A percentile compares a stretch with the other conserved stretches of the same genome.
phyloP scores from a whole-genome alignment of 2,113 vertebrate species.

The Podiceps cristatus region DNA sequence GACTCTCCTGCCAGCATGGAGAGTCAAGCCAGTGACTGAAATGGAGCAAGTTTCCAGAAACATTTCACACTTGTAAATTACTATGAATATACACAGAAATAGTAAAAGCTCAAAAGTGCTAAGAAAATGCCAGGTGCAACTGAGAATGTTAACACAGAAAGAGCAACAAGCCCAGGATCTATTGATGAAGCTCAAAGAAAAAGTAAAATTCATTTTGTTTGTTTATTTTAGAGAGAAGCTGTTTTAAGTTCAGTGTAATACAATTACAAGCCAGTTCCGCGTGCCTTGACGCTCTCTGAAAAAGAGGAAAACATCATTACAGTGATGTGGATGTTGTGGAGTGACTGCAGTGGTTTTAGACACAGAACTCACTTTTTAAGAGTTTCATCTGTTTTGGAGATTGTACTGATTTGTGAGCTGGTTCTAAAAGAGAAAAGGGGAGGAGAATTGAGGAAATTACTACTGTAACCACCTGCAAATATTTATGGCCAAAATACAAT shows the following conservation, averaged over 20 bases:
- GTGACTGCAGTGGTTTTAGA: neutral
- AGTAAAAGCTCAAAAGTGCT: neutral
- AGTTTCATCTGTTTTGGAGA: constrained; percentile 24
- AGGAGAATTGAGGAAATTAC: constrained; percentile 17
- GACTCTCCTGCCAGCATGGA: neutral
- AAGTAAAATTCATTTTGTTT: neutral
- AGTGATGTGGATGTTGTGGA: neutral
- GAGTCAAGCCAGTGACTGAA: neutral
- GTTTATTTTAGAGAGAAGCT: neutral
- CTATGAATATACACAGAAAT: neutral
- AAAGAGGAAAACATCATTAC: neutral
- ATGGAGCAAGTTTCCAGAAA: neutral
- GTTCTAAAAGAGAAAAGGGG: neutral
- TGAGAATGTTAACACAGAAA: neutral
- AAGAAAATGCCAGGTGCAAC: neutral
- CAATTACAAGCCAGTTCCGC: neutral
- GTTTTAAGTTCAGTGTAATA: neutral
- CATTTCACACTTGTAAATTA: neutral
- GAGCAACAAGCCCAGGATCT: neutral
- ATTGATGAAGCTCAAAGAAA: neutral
- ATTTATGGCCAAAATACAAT: constrained; percentile 25
- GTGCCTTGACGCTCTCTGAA: neutral
- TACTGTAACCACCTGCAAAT: constrained; percentile 54
- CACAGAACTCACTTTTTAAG: neutral
- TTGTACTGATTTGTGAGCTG: constrained; percentile 14